Percentiles rank a stretch among this genome's conserved stretches.
Conservation (phyloP, 2,113 vertebrate genomes). For the Pelobates fuscus region DNA sequence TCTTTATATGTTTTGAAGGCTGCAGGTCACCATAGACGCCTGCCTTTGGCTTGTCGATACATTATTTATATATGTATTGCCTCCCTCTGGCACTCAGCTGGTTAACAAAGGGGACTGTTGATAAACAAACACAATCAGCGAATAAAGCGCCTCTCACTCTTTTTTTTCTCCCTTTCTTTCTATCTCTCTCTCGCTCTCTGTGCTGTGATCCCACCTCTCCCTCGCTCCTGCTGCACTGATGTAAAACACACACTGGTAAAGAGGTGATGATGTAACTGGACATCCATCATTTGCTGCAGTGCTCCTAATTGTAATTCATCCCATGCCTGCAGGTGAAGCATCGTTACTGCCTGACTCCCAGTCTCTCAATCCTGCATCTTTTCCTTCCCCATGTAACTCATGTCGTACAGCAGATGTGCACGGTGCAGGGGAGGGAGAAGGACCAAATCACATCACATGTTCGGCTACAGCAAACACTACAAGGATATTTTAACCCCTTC, state of each 20-base stretch:
- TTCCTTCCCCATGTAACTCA: constrained; percentile 7
- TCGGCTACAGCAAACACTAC: background rate
- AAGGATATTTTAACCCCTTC: background rate
- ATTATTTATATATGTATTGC: too few species aligned
- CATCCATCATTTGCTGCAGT: constrained; percentile 46
- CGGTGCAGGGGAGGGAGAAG: background rate
- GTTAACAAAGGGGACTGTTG: too few species aligned
- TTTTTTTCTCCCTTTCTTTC: too few species aligned
- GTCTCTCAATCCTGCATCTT: background rate
- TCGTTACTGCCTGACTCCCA: constrained; percentile 21
- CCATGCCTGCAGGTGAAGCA: constrained; percentile 46
- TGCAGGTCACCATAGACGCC: too few species aligned
- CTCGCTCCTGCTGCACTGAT: constrained; percentile 18
- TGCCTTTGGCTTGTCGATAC: too few species aligned
- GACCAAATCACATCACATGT: background rate
- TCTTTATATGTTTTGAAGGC: too few species aligned
- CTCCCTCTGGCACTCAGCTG: too few species aligned
- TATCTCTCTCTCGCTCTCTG: too few species aligned
- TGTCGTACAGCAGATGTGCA: background rate
- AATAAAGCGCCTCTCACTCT: too few species aligned
- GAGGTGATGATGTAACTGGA: constrained; percentile 32
- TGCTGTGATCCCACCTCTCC: background rate
- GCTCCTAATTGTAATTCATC: constrained; percentile 44
- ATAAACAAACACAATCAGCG: too few species aligned
- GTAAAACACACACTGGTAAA: constrained; percentile 38